Evolutionary conservation across 2,797 vertebrate species (phyloP).

Genomic region (Oreochromis mossambicus): DNA sequence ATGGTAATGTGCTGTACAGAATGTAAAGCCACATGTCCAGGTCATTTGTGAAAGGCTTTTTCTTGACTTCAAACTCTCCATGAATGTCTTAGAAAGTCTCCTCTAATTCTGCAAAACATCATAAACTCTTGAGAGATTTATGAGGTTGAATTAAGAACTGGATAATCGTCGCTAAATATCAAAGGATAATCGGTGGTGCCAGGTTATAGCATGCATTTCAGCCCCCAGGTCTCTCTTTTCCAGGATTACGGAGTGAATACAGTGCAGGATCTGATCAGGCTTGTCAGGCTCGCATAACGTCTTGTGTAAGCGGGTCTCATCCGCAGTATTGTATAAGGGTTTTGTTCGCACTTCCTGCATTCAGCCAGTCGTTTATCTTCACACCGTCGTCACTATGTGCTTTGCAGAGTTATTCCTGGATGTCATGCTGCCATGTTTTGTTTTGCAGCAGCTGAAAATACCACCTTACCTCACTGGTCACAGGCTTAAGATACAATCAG

Average conservation of each 20-base stretch:
- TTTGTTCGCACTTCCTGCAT: conserved; percentile 50
- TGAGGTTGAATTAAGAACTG: not conserved
- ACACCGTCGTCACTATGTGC: conserved; percentile 22
- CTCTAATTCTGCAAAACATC: not conserved
- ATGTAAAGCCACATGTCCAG: not conserved
- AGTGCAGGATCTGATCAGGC: not conserved
- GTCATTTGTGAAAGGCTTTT: not conserved
- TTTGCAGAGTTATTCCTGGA: conserved; percentile 56
- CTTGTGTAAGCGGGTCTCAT: conserved; percentile 34
- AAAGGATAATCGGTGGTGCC: not conserved
- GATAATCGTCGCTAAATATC: not conserved
- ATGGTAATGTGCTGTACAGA: not conserved
- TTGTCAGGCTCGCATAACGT: conserved; percentile 19
- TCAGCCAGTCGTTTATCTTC: conserved; percentile 25
- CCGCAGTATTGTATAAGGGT: conserved; percentile 48
- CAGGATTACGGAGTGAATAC: not conserved
- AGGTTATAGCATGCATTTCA: not conserved
- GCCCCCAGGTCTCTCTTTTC: not conserved
- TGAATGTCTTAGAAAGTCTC: not conserved
- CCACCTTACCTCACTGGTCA: conserved; percentile 19
- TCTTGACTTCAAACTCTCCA: not conserved
- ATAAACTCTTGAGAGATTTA: not conserved
- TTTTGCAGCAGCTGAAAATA: conserved; percentile 68
- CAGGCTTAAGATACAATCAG: conserved; percentile 20
- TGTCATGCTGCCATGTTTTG: conserved; percentile 64